Conservation (phyloP, 2,113 vertebrate genomes). For the human region DNA sequence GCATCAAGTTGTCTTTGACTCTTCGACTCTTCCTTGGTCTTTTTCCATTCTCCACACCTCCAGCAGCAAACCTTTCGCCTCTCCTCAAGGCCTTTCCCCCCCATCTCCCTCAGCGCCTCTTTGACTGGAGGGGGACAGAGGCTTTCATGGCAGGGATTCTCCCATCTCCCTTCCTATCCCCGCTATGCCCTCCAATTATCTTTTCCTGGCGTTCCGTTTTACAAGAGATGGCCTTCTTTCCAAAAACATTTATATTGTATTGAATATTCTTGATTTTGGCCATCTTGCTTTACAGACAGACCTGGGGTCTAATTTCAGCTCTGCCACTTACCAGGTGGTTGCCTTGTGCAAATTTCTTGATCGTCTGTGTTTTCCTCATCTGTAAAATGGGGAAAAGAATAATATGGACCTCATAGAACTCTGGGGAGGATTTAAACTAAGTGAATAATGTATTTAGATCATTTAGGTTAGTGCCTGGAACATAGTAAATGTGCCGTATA, state of each 20-base stretch:
- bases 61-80: background rate
- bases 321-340: background rate
- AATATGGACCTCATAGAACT: background rate
- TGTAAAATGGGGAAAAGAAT: conserved; percentile 17
- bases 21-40: background rate
- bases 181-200: background rate
- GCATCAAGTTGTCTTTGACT: background rate
- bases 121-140: background rate
- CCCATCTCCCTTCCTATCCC: background rate
- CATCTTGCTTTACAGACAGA: background rate
- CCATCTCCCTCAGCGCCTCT: background rate
- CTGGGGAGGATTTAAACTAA: background rate
- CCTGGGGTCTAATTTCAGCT: background rate
- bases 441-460: background rate
- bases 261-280: conserved; percentile 14
- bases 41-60: background rate
- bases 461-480: background rate
- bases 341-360: conserved; percentile 8
- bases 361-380: background rate
- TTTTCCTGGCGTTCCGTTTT: background rate
- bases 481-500: background rate
- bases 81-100: background rate
- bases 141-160: background rate
- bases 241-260: background rate
- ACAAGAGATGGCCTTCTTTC: background rate